These are phyloP conservation scores for Megaustenia siamemsis DNA, from an alignment of 2,888 invertebrate genomes.

Conservation along the genomic window DNA sequence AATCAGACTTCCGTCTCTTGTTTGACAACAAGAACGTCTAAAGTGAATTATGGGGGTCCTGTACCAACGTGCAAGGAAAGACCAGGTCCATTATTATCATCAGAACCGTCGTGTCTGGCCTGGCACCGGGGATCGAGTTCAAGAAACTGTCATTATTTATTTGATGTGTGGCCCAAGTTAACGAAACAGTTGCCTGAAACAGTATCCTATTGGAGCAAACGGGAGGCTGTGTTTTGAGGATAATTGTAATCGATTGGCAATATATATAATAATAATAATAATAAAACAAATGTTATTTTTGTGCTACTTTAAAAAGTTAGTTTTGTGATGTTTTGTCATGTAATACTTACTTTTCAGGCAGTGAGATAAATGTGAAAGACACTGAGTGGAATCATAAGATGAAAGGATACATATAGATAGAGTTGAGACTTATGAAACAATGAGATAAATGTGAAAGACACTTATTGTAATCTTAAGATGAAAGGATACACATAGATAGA, in stretches of 20 bases:
- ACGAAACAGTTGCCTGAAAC: slow-evolving; percentile 8
- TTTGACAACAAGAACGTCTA: neutral
- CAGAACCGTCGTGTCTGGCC: neutral
- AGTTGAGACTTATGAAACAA: too few relatives aligned
- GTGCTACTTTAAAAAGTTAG: too few relatives aligned
- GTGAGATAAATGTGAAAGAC: too few relatives aligned
- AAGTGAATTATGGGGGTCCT: neutral
- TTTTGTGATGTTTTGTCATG: too few relatives aligned
- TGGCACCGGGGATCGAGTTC: neutral
- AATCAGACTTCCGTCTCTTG: slow-evolving; percentile 5
- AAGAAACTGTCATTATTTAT: slow-evolving; percentile 24
- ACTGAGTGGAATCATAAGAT: too few relatives aligned
- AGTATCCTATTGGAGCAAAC: neutral
- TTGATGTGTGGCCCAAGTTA: slow-evolving; percentile 15
- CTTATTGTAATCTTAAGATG: too few relatives aligned
- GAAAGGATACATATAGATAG: too few relatives aligned
- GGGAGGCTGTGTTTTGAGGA: slow-evolving; percentile 3
- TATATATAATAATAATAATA: too few relatives aligned
- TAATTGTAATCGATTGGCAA: slow-evolving; percentile 12
- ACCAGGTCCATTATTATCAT: neutral
- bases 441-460: too few relatives aligned
- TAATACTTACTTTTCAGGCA: too few relatives aligned
- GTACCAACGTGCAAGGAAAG: neutral
- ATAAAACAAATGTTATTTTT: too few relatives aligned
- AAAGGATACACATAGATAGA: too few relatives aligned